Evolutionary conservation across 2,888 invertebrate genomes (phyloP).

Genomic region (Itoplectis maculator): DNA sequence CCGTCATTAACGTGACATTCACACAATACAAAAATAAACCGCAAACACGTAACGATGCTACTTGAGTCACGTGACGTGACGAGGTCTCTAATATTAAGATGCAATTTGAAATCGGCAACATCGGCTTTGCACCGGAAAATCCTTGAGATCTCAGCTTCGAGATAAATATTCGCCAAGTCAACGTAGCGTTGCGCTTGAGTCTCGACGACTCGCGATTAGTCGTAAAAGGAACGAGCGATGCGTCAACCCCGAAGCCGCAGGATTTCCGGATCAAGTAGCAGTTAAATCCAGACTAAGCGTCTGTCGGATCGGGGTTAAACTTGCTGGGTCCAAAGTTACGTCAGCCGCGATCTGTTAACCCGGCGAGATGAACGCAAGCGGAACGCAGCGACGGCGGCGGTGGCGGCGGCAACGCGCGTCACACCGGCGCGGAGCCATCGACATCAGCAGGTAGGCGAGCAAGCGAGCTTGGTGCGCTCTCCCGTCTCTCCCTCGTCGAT

Average conservation of each 20-base stretch:
- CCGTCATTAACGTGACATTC: no score
- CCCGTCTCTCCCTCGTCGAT: slow-evolving; percentile 61
- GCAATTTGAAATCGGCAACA: no score
- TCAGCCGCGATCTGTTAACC: slow-evolving; percentile 78
- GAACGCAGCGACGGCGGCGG: slow-evolving; percentile 37
- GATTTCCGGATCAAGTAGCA: slow-evolving; percentile 82
- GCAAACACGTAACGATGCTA: no score
- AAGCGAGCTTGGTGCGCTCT: neutral
- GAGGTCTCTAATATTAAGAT: no score
- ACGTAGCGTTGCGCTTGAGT: slow-evolving; percentile 44
- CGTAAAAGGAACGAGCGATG: slow-evolving; percentile 73
- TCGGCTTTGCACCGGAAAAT: neutral
- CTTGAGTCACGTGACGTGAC: no score
- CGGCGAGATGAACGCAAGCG: slow-evolving; percentile 62
- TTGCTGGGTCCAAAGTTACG: slow-evolving; percentile 76
- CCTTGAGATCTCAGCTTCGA: neutral
- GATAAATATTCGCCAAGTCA: slow-evolving; percentile 57
- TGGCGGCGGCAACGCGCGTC: slow-evolving; percentile 57
- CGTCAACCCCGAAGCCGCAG: slow-evolving; percentile 78
- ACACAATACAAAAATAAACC: no score
- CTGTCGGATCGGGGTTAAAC: slow-evolving; percentile 79
- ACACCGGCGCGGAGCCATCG: slow-evolving; percentile 63
- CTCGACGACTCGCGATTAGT: slow-evolving; percentile 40
- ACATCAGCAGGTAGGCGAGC: slow-evolving; percentile 56
- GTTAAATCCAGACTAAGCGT: slow-evolving; percentile 82